These are phyloP conservation scores for Dunckerocampus dactyliophorus DNA, from an alignment of 2,113 vertebrate genomes.

Conservation along the genomic window DNA sequence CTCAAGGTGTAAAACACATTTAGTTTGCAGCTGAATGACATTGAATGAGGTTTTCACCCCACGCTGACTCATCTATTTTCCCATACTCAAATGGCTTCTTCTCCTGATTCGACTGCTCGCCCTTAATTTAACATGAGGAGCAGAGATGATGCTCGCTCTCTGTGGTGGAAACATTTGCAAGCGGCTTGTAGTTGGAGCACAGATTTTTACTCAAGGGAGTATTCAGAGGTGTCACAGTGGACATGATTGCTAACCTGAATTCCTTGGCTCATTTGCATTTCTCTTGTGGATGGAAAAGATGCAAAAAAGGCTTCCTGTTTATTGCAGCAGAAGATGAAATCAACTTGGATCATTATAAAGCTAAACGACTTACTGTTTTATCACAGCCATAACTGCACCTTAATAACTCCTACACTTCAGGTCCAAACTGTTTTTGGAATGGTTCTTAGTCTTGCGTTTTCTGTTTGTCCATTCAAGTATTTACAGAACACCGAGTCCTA, in stretches of 20 bases:
- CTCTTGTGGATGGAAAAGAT: slow-evolving; percentile 16
- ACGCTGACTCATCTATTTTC: slow-evolving; percentile 42
- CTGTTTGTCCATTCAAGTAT: slow-evolving; percentile 17
- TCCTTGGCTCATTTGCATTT: slow-evolving; percentile 29
- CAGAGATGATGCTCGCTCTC: slow-evolving; percentile 9
- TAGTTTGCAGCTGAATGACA: slow-evolving; percentile 30
- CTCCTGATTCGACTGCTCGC: slow-evolving; percentile 39
- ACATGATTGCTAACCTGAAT: slow-evolving; percentile 27
- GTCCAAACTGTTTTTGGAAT: slow-evolving; percentile 12
- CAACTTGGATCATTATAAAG: slow-evolving; percentile 11
- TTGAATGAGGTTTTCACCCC: slow-evolving; percentile 47
- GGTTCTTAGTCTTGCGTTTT: slow-evolving; percentile 3
- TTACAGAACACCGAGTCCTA: slow-evolving; percentile 26
- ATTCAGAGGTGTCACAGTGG: slow-evolving; percentile 28
- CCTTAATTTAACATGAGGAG: slow-evolving; percentile 45
- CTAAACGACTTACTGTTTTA: slow-evolving; percentile 21
- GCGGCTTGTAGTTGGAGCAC: slow-evolving; percentile 21
- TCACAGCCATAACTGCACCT: slow-evolving; percentile 20
- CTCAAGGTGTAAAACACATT: slow-evolving; percentile 55
- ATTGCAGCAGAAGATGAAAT: slow-evolving; percentile 22
- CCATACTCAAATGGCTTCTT: slow-evolving; percentile 26
- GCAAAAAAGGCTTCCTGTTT: slow-evolving; percentile 11
- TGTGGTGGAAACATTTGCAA: slow-evolving; percentile 20
- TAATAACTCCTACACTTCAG: slow-evolving; percentile 17
- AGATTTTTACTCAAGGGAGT: slow-evolving; percentile 22